Percentiles rank a stretch among this genome's conserved stretches.
These are phyloP conservation scores for Gymnoscopelus microlampas DNA, from an alignment of 2,797 vertebrate species.

Conservation along the genomic window DNA sequence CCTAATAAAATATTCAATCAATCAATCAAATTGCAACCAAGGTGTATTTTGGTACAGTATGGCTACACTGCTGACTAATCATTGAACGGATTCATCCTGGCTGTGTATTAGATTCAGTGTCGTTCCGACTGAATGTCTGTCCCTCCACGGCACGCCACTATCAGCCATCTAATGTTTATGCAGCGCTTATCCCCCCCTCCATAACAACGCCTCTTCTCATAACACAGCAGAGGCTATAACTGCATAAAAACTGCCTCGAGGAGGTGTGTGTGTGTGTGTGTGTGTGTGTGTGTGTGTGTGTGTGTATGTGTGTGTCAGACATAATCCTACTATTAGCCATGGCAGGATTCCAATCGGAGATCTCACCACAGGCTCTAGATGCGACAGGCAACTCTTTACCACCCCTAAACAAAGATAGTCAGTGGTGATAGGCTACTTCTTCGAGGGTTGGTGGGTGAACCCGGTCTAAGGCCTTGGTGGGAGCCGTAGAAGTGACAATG, in stretches of 20 bases:
- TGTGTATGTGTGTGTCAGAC: conserved; percentile 8
- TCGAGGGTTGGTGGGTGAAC: no score
- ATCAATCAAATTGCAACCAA: no score
- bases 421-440: no score
- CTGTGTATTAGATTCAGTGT: no score
- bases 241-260: conserved; percentile 38
- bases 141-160: conserved; percentile 20
- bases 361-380: conserved; percentile 40
- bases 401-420: no score
- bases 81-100: no score
- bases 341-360: conserved; percentile 58
- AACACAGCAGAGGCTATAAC: conserved; percentile 46
- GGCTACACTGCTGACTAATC: no score
- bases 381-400: conserved; percentile 36
- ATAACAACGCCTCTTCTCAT: conserved; percentile 20
- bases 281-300: conserved; percentile 7
- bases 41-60: no score
- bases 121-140: conserved; percentile 3
- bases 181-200: conserved; percentile 28
- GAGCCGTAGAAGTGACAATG: no score
- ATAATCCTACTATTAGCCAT: conserved; percentile 71
- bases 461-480: no score
- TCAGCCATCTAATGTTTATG: conserved; percentile 42
- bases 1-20: no score
- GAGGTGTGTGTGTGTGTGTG: conserved; percentile 11